Conservation (phyloP, 1,140 invertebrate species). For the Hyposmocoma kahamanoa region DNA sequence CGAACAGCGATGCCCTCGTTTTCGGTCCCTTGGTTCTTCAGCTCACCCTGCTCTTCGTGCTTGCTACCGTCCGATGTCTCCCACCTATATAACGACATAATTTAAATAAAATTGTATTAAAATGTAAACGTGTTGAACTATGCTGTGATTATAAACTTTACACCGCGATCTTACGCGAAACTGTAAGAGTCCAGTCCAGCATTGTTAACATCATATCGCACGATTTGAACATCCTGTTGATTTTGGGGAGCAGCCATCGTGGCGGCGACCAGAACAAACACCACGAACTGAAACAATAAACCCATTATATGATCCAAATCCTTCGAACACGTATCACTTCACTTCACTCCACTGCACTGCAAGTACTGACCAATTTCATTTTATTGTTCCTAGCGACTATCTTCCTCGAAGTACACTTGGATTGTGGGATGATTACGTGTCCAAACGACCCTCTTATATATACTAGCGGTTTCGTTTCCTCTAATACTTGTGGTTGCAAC, state of each 20-base stretch:
- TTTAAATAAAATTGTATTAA: background rate
- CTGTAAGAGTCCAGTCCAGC: constrained; percentile 51
- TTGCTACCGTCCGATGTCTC: constrained; percentile 57
- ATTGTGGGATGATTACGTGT: constrained; percentile 57
- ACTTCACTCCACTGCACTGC: constrained; percentile 22
- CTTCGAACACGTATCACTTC: constrained; percentile 24
- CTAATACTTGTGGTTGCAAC: constrained; percentile 56
- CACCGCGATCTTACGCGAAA: constrained; percentile 49
- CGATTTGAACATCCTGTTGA: constrained; percentile 63
- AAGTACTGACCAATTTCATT: constrained; percentile 66
- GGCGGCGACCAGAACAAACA: constrained; percentile 36
- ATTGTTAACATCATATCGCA: constrained; percentile 62
- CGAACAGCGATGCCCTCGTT: constrained; percentile 61
- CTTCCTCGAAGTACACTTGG: constrained; percentile 38
- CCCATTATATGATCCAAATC: constrained; percentile 1
- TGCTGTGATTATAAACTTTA: background rate
- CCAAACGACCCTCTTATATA: constrained; percentile 60
- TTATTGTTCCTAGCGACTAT: constrained; percentile 33
- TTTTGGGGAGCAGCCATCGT: constrained; percentile 50
- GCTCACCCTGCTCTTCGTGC: constrained; percentile 76
- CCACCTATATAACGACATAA: constrained; percentile 34
- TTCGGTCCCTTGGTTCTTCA: constrained; percentile 76
- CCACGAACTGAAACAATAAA: constrained; percentile 49
- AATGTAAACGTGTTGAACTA: background rate
- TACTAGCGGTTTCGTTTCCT: constrained; percentile 32